Evolutionary conservation across 2,888 invertebrate genomes (phyloP).

Genomic region (Leptinotarsa haldemani): DNA sequence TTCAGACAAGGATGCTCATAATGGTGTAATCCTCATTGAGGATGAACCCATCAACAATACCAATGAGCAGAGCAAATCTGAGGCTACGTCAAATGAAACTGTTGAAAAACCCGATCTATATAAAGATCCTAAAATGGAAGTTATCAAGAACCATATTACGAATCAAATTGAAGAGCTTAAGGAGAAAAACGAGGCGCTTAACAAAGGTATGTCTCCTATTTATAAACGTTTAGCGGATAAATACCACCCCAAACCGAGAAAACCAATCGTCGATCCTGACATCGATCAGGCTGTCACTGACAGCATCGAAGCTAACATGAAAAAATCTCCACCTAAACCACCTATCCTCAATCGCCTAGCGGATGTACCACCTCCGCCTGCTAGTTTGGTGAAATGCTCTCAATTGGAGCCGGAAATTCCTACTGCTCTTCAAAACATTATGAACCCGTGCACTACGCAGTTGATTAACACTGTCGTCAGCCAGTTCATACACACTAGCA

Average conservation of each 20-base stretch:
- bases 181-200: conserved; percentile 17
- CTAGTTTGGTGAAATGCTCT: conserved; percentile 39
- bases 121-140: neutral
- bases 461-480: conserved; percentile 46
- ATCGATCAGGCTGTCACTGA: conserved; percentile 57
- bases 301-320: conserved; percentile 53
- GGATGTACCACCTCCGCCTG: conserved; percentile 43
- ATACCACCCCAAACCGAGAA: conserved; percentile 66
- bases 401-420: conserved; percentile 37
- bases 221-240: conserved; percentile 65
- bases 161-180: conserved; percentile 24
- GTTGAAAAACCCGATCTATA: conserved; percentile 3
- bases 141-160: conserved; percentile 11
- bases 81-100: neutral
- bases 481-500: conserved; percentile 34
- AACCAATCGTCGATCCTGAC: conserved; percentile 50
- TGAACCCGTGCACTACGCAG: conserved; percentile 44
- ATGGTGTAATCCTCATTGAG: conserved; percentile 46
- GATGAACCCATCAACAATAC: conserved; percentile 33
- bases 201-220: conserved; percentile 16
- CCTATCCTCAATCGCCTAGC: conserved; percentile 36
- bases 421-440: conserved; percentile 26
- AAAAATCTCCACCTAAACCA: conserved; percentile 43
- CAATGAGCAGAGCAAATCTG: conserved; percentile 50
- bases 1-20: conserved; percentile 36